Evolutionary conservation across 2,113 vertebrate genomes (phyloP).

Genomic region (Crocuta crocuta): DNA sequence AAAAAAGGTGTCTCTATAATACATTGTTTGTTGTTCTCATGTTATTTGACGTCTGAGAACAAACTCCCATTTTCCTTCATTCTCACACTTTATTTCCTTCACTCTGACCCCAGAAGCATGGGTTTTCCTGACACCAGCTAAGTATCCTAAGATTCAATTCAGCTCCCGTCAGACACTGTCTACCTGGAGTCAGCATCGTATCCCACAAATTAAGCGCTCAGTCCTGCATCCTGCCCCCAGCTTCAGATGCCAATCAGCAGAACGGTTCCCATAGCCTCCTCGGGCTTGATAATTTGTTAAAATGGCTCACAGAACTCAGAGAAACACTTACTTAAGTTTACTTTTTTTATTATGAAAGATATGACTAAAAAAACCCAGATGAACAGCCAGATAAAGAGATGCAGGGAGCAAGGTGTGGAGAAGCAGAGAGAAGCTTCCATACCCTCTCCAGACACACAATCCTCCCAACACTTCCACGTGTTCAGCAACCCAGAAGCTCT

Average conservation of each 20-base stretch:
- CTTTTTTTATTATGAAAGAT: background rate
- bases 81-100: background rate
- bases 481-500: background rate
- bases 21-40: background rate
- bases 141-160: background rate
- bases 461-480: background rate
- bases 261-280: background rate
- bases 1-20: background rate
- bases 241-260: background rate
- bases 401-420: background rate
- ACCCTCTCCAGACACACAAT: background rate
- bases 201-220: background rate
- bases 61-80: background rate
- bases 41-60: background rate
- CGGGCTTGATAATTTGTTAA: background rate
- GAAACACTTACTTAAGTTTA: background rate
- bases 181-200: background rate
- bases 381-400: background rate
- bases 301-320: background rate
- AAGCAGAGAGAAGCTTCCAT: background rate
- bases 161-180: background rate
- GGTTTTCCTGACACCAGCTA: background rate
- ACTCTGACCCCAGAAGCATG: background rate
- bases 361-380: background rate
- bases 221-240: background rate